These are phyloP conservation scores for Formica exsecta DNA, from an alignment of 1,140 invertebrate species.

Conservation along the genomic window DNA sequence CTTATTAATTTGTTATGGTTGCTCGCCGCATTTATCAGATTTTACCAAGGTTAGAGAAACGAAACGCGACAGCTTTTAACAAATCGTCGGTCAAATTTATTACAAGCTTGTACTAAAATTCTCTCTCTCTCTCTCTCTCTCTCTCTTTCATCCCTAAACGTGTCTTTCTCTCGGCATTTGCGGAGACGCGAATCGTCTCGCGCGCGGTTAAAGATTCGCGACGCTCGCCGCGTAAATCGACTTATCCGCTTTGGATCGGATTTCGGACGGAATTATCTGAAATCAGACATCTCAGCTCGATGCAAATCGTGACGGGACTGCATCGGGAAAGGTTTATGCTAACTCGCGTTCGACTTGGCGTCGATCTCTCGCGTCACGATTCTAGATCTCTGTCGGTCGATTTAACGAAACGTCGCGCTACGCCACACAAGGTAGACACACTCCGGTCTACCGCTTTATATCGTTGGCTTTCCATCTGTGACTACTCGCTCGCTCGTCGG, in stretches of 20 bases:
- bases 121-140: neutral
- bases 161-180: neutral
- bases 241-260: neutral
- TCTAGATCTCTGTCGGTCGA: constrained; percentile 42
- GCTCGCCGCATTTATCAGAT: neutral
- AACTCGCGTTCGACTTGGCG: constrained; percentile 48
- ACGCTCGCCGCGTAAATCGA: constrained; percentile 17
- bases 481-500: constrained; percentile 51
- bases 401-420: constrained; percentile 21
- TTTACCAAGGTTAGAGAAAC: neutral
- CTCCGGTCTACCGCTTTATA: constrained; percentile 34
- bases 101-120: neutral
- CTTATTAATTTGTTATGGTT: constrained; percentile 41
- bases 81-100: neutral
- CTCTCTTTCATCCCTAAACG: neutral
- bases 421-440: constrained; percentile 11
- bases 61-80: neutral
- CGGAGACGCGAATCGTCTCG: neutral
- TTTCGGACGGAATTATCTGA: constrained; percentile 38
- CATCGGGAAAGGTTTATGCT: constrained; percentile 44
- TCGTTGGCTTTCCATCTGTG: constrained; percentile 53
- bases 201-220: neutral
- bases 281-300: constrained; percentile 29
- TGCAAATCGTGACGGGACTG: constrained; percentile 8
- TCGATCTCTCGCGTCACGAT: constrained; percentile 53